Base-by-base conservation (phyloP, 2,797 vertebrate species). In the Nyctibius grandis region DNA sequence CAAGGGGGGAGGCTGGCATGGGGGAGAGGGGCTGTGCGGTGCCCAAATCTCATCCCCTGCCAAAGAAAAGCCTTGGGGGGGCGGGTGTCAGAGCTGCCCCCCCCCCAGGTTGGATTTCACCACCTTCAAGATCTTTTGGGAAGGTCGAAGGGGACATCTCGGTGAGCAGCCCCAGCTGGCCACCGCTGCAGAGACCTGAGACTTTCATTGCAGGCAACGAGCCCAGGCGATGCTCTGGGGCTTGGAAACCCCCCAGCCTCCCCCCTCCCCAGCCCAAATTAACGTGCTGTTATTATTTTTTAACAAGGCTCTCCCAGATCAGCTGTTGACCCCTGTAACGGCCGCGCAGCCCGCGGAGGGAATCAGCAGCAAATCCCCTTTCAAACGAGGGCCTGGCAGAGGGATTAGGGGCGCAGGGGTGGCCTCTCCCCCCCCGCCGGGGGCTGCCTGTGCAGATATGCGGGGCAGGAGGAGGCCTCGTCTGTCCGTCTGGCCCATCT, bases 351-450 rank as follows among this genome's bases (percentile, higher is more conserved):
- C 92, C 8, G 48, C 3, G 3, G 47, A 89, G 92, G 91, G 92
- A 95, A 96, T 93, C 69, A 94, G 69, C 73, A 86, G 82, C 84
- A 93, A 97, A 97, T 96, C 96, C 95, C 94, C 91, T 92, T 96
- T 95, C 64, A 96, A 97, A 93, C 40, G 91, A 85, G 91, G 95
- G 88, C 82, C 91, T 95, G 7, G 5, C 16, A 1, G 34, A 57
- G 91, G 82, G 95, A 95, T 97, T 93, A 96, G 90, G 88, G 89
- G 82, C 7, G 3, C 78, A 70, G 82, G 84, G 90, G 83, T 63
- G 67, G 86, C 93, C 78, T 40, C 70, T 33, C 34, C 20, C 26
- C 15, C 19, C 36, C 22, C 36, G 16, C 19, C 5, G 1, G 36
- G 57, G 65, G 42, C 87, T 91, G 91, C 88, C 93, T 95, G 92